These are phyloP conservation scores for Malurus melanocephalus DNA, from an alignment of 2,113 vertebrate species.

Conservation along the genomic window DNA sequence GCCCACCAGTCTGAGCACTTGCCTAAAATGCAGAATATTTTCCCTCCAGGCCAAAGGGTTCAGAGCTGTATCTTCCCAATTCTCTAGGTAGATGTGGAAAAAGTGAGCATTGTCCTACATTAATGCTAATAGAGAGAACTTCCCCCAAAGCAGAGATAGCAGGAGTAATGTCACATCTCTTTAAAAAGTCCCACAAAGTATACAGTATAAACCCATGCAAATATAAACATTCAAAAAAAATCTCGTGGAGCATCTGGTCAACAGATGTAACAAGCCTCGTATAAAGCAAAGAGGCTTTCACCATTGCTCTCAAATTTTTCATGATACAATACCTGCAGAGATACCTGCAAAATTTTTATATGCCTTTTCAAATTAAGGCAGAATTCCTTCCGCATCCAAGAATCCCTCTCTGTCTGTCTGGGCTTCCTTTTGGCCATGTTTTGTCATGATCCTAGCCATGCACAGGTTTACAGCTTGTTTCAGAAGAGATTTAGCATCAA, in stretches of 20 bases:
- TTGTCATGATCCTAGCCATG: accelerated
- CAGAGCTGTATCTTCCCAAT: neutral
- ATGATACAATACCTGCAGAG: neutral
- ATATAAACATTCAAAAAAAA: neutral
- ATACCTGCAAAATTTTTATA: neutral
- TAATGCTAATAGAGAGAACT: neutral
- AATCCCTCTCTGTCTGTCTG: neutral
- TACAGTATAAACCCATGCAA: neutral
- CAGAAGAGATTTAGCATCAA: neutral
- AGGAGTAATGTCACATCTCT: neutral
- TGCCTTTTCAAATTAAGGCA: neutral
- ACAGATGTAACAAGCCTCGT: neutral
- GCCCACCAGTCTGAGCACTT: neutral
- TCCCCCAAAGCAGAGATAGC: neutral
- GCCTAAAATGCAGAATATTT: neutral
- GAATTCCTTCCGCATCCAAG: neutral
- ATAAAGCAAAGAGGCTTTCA: neutral
- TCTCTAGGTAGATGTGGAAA: neutral
- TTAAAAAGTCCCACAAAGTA: neutral
- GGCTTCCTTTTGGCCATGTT: neutral
- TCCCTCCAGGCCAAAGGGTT: neutral
- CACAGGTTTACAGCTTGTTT: neutral
- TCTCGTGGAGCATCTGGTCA: neutral
- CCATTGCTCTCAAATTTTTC: neutral
- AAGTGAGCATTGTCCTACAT: neutral